Evolutionary conservation across 2,113 vertebrate genomes (phyloP), one percentile per base, ranked within the genome.

Genomic region (Oryzias celebensis): DNA sequence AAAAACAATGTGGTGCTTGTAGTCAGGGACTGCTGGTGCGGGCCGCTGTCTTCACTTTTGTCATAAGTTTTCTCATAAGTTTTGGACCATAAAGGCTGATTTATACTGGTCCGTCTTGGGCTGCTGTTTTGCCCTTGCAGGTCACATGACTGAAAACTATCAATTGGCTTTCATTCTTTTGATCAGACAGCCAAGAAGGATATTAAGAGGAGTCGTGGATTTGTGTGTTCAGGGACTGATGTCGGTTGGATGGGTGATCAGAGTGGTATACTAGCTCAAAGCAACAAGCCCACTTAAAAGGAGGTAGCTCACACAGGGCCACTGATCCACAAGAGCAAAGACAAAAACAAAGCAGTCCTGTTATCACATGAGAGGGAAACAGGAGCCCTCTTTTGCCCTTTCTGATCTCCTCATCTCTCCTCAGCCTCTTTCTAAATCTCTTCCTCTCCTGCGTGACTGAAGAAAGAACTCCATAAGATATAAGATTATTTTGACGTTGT

Each of bases 281-380:
- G 81, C 83, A 75, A 75, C 65, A 72, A 50, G 67, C 36, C 8
- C 36, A 56, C 71, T 84, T 78, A 82, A 66, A 85, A 77, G 62
- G 69, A 71, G 66, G 62, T 70, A 49, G 66, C 65, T 75, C 76
- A 55, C 73, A 79, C 63, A 75, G 78, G 45, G 68, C 73, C 58
- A 7, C 58, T 58, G 76, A 68, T 80, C 36, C 36, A 36, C 15
- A 5, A 76, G 62, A 50, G 56, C 36, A 61, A 48, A 52, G 65
- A 69, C 43, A 49, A 41, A 59, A 65, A 83, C 64, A 55, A 52
- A 55, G 54, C 53, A 46, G 48, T 41, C 4, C 3, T 0, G 10
- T 62, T 68, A 24, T 53, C 68, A 54, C 47, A 58, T 56, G 49
- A 76, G 57, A 66, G 17, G 28, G 68, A 46, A 42, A 24, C 18